Conservation (phyloP, 1,140 invertebrate species). For the Dryas iulia region DNA sequence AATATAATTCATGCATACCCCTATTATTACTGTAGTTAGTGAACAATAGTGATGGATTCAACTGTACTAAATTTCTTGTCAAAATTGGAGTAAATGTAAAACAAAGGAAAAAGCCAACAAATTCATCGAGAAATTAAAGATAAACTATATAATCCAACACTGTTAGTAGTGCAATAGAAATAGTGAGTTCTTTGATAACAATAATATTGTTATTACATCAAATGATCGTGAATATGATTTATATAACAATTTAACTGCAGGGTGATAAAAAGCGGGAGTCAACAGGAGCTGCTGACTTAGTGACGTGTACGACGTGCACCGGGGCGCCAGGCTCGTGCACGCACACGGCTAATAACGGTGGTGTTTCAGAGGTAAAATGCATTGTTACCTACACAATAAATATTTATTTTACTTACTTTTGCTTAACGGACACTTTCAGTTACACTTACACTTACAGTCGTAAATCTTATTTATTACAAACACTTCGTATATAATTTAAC, state of each 20-base stretch:
- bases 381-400: background rate
- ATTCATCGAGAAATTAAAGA: background rate
- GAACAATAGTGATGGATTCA: background rate
- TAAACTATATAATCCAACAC: background rate
- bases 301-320: constrained; percentile 89
- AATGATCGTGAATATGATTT: background rate
- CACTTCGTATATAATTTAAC: too few relatives aligned
- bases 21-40: background rate
- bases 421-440: too few relatives aligned
- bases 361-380: constrained; percentile 87
- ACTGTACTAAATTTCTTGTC: background rate
- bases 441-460: too few relatives aligned
- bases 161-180: background rate
- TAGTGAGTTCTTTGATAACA: background rate
- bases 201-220: background rate
- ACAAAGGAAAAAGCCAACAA: background rate
- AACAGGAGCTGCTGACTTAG: constrained; percentile 87
- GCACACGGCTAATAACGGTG: constrained; percentile 92
- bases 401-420: background rate
- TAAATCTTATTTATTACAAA: too few relatives aligned
- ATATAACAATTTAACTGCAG: constrained; percentile 63
- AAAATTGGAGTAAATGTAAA: background rate
- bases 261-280: constrained; percentile 90
- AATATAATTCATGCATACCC: background rate
- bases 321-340: constrained; percentile 88